Percentiles rank a stretch among this genome's conserved stretches.
Conservation (phyloP, 2,797 vertebrate species). For the Spizella passerina region DNA sequence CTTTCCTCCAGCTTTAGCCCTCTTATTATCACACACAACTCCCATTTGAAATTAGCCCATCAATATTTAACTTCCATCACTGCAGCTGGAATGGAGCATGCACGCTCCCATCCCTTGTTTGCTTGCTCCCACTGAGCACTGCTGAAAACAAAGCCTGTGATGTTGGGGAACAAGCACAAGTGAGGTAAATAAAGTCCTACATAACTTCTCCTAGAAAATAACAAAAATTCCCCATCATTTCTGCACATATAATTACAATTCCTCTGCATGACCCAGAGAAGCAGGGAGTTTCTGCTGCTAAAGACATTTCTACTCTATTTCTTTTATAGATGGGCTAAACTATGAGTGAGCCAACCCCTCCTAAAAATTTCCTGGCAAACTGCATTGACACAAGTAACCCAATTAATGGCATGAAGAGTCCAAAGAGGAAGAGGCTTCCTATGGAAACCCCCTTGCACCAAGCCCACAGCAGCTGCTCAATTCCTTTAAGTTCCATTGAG, state of each 20-base stretch:
- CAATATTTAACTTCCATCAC: constrained; percentile 45
- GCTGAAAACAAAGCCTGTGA: background rate
- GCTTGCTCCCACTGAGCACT: background rate
- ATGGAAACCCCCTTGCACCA: background rate
- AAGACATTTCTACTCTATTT: background rate
- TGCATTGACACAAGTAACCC: background rate
- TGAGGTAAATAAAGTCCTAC: background rate
- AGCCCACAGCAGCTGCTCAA: background rate
- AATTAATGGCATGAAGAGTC: background rate
- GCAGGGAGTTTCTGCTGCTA: background rate
- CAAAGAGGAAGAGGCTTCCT: background rate
- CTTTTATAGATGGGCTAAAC: background rate
- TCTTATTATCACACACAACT: background rate
- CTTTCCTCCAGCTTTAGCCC: background rate
- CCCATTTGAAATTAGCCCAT: constrained; percentile 30
- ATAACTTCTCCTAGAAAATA: background rate
- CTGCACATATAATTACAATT: background rate
- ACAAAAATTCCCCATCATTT: background rate
- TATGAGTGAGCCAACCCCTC: background rate
- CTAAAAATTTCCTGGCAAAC: background rate
- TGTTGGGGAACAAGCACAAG: background rate
- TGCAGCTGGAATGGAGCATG: background rate
- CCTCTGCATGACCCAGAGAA: background rate
- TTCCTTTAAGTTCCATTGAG: background rate
- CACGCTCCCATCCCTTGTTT: background rate